phyloP scores from a whole-genome alignment of 2,113 vertebrate species.

The Microtus pennsylvanicus region DNA sequence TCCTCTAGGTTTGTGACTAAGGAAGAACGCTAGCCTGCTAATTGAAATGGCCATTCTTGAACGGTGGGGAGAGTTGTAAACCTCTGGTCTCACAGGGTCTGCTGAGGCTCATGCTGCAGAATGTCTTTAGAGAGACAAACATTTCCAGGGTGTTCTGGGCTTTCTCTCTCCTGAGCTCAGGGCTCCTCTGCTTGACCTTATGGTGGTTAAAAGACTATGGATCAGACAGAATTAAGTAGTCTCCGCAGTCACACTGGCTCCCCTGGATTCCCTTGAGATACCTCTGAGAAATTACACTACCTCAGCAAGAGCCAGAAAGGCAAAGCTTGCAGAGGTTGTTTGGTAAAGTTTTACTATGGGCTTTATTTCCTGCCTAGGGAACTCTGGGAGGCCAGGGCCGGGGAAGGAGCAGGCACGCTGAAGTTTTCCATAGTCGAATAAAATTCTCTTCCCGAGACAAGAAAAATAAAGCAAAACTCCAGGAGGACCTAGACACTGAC shows the following conservation, averaged over 20 bases:
- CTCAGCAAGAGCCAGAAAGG: conserved; percentile 34
- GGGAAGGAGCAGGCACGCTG: background rate
- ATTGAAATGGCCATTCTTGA: background rate
- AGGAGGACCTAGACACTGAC: background rate
- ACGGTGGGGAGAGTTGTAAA: background rate
- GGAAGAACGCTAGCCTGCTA: background rate
- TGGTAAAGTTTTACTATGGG: background rate
- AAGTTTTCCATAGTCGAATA: background rate
- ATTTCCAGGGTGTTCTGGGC: background rate
- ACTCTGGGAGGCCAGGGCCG: background rate
- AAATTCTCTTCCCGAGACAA: background rate
- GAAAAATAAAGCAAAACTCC: background rate
- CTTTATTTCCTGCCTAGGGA: background rate
- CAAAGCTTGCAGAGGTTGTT: background rate
- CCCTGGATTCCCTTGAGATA: background rate
- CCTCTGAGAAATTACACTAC: background rate
- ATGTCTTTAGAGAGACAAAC: background rate
- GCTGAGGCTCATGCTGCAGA: background rate
- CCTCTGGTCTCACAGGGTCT: rapidly evolving
- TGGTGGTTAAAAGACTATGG: background rate
- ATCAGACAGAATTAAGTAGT: background rate
- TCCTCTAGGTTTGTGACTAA: background rate
- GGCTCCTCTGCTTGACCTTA: background rate
- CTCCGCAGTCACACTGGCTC: background rate
- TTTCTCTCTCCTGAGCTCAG: background rate